phyloP scores from a whole-genome alignment of 2,797 vertebrate genomes.

The Hoplostethus mediterraneus region DNA sequence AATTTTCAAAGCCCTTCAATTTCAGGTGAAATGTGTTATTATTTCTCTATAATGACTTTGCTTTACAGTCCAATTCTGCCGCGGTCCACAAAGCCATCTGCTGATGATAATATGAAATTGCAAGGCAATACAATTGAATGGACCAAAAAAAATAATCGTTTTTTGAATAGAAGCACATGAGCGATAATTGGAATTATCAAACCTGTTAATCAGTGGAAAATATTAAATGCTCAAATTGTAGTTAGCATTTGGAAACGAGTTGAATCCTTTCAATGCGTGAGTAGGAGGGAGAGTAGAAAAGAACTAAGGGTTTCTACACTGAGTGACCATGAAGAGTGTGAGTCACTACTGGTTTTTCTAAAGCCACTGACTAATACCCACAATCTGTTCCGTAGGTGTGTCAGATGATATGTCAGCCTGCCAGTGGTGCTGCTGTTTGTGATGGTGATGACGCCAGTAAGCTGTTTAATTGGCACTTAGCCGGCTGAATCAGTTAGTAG shows the following conservation, averaged over 20 bases:
- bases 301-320: constrained; percentile 20
- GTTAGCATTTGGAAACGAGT: constrained; percentile 13
- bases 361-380: constrained; percentile 65
- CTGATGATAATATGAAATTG: constrained; percentile 45
- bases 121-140: constrained; percentile 14
- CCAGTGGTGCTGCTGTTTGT: constrained; percentile 40
- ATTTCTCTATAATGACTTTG: constrained; percentile 50
- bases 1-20: constrained; percentile 45
- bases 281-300: constrained; percentile 50
- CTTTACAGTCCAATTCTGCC: constrained; percentile 18
- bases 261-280: constrained; percentile 11
- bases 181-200: background rate
- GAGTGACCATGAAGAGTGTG: constrained; percentile 65
- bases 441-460: constrained; percentile 38
- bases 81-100: constrained; percentile 57
- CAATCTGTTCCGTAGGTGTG: constrained; percentile 60
- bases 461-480: constrained; percentile 47
- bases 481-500: constrained; percentile 48
- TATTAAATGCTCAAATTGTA: background rate
- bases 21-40: constrained; percentile 54
- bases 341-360: constrained; percentile 63
- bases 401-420: constrained; percentile 66
- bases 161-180: background rate
- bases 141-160: background rate
- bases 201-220: background rate